phyloP scores from a whole-genome alignment of 2,797 vertebrate genomes.

The Prunella strophiata region DNA sequence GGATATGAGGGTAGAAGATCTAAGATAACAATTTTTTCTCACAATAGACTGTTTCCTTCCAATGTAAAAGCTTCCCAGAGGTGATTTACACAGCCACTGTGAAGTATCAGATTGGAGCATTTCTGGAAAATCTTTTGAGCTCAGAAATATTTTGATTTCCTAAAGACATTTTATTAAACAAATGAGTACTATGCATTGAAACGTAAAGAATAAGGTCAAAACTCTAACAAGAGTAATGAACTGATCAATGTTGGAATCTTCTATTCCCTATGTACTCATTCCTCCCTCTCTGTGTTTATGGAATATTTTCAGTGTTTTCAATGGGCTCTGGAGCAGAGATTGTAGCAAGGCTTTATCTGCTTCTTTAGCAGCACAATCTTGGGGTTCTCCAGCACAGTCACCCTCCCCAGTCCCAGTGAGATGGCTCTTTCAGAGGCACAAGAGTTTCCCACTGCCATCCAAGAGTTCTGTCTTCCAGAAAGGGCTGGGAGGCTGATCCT shows the following conservation, averaged over 20 bases:
- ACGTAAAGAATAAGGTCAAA: not conserved
- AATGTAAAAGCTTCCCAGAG: not conserved
- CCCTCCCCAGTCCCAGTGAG: not conserved
- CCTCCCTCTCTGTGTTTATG: not conserved
- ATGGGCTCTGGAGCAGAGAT: not conserved
- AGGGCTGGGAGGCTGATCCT: not conserved
- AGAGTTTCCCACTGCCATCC: not conserved
- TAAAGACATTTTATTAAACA: not conserved
- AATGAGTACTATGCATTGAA: not conserved
- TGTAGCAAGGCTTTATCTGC: not conserved
- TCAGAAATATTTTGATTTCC: not conserved
- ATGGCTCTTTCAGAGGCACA: not conserved
- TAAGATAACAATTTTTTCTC: not conserved
- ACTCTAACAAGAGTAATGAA: not conserved
- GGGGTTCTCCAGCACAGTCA: not conserved
- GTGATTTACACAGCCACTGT: not conserved
- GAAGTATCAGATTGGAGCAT: not conserved
- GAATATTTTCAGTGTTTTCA: not conserved
- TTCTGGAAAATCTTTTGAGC: not conserved
- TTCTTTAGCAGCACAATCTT: not conserved
- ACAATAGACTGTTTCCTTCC: not conserved
- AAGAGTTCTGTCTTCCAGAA: not conserved
- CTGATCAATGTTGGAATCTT: not conserved
- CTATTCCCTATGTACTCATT: not conserved
- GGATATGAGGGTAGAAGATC: fast-evolving